Conservation (phyloP, 2,113 vertebrate genomes). For the Protobothrops flavoviridis region DNA sequence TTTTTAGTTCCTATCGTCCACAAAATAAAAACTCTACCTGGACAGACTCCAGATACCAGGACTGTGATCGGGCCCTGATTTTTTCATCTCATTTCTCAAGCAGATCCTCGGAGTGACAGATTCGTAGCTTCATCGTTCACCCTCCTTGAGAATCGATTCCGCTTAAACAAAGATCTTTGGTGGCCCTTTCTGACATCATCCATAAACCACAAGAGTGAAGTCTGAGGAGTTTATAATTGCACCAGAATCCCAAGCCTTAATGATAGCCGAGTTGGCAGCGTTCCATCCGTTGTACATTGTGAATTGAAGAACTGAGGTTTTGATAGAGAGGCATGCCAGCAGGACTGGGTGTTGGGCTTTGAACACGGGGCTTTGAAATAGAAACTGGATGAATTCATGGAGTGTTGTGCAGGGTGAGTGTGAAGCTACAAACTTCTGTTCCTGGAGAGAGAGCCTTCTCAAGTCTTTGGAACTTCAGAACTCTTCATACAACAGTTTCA, state of each 20-base stretch:
- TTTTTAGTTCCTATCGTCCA: rapidly evolving
- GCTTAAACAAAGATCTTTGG: constrained; percentile 40
- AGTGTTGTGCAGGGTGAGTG: background rate
- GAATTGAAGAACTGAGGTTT: background rate
- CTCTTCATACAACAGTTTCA: background rate
- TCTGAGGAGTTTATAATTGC: constrained; percentile 49
- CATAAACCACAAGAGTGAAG: constrained; percentile 37
- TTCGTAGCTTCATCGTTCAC: constrained; percentile 25
- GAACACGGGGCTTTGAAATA: background rate
- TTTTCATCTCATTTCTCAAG: constrained; percentile 47
- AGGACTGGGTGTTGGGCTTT: background rate
- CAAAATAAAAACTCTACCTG: background rate
- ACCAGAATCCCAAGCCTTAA: background rate
- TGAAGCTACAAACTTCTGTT: background rate
- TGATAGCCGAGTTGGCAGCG: constrained; percentile 29
- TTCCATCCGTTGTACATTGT: background rate
- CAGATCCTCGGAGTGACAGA: constrained; percentile 42
- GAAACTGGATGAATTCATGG: background rate
- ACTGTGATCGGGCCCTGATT: background rate
- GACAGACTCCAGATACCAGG: background rate
- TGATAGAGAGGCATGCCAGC: background rate
- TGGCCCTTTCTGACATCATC: constrained; percentile 15
- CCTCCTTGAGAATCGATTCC: constrained; percentile 41
- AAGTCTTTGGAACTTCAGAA: background rate
- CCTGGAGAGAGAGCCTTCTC: background rate